Conservation (phyloP, 2,797 vertebrate species). For the Microctenopoma lineatum region DNA sequence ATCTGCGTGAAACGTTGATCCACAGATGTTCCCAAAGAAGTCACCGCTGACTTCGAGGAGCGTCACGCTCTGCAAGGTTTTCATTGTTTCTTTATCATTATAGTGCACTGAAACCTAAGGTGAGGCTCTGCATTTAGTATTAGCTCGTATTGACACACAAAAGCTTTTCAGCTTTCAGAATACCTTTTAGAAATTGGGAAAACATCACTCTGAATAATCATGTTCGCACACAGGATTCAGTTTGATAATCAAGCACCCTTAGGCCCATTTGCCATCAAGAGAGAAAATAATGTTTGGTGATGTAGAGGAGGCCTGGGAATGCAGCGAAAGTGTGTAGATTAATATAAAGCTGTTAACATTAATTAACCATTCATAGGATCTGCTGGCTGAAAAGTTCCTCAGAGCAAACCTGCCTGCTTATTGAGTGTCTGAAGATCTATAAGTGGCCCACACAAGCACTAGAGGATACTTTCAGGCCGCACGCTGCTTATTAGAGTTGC, state of each 20-base stretch:
- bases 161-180: neutral
- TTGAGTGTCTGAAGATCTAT: constrained; percentile 27
- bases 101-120: neutral
- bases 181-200: neutral
- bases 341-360: constrained; percentile 15
- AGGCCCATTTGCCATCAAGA: neutral
- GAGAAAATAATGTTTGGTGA: neutral
- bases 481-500: constrained; percentile 27
- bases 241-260: neutral
- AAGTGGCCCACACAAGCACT: constrained; percentile 32
- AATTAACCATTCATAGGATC: constrained; percentile 19
- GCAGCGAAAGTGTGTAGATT: neutral
- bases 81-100: constrained; percentile 12
- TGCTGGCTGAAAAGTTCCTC: constrained; percentile 25
- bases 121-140: neutral
- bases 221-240: constrained; percentile 9
- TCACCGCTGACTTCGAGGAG: constrained; percentile 47
- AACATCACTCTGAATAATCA: constrained; percentile 1
- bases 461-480: constrained; percentile 23
- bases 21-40: constrained; percentile 53
- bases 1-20: constrained; percentile 46
- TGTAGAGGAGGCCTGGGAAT: neutral
- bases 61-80: neutral
- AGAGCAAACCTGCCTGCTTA: constrained; percentile 11
- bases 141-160: neutral